Evolutionary conservation across 2,113 vertebrate species (phyloP), one percentile per base, ranked within the genome.

Genomic region (Platichthys flesus): DNA sequence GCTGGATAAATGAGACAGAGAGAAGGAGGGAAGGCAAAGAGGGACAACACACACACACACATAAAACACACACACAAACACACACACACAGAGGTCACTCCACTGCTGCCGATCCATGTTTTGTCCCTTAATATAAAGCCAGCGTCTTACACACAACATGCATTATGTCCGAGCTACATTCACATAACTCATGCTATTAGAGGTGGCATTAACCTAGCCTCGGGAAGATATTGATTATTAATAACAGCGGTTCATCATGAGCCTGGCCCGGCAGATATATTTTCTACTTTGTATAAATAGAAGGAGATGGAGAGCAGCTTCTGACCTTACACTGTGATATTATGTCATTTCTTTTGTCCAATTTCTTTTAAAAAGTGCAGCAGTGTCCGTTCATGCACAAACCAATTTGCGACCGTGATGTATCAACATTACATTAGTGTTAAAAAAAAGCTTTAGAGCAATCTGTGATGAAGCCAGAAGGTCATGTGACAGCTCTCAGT

Each of bases 1-100:
- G 9, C 60, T 62, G 80, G 88, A 90, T 85, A 79, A 85, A 87
- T 87, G 89, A 90, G 73, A 84, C 69, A 78, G 37, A 67, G 82
- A 74, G 70, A 66, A 70, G 28, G 66, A 74, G 60, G 81, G 81
- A 67, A 69, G 67, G 65, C 54, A 77, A 77, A 51, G 84, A 74
- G 61, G 59, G 63, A 67, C 37, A 54, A 42, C 28, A 64, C 67
- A 62, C 51, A 67, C 69, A 56, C 0, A 26, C 16, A 51, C 47
- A 23, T 23, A 23, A 51, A 4, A 51, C 47, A 18, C 47, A 51
- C 0, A 26, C 47, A 51, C 47, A 51, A 4, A 51, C 47, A 18
- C 47, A 51, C 47, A 16, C 16, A 18, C 16, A 77, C 59, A 86
- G 78, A 71, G 71, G 78, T 83, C 70, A 83, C 12, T 52, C 51